Evolutionary conservation across 2,113 vertebrate genomes (phyloP).

Genomic region (Indicator maculatus): DNA sequence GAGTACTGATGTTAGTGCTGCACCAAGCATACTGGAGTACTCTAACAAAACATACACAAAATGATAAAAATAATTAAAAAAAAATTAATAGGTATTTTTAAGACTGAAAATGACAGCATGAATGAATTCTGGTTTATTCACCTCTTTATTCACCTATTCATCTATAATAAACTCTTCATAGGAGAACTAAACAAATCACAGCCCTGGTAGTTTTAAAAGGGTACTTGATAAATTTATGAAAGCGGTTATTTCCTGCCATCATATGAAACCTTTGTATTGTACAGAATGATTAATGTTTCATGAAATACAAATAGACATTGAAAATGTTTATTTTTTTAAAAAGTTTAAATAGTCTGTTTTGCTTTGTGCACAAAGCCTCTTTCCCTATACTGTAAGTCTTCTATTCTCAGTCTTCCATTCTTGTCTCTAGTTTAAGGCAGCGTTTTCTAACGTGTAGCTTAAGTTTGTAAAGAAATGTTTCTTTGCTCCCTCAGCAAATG

Average conservation of each 20-base stretch:
- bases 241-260: not conserved
- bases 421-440: not conserved
- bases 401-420: not conserved
- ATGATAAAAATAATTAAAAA: not conserved
- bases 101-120: not conserved
- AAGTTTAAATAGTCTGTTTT: not conserved
- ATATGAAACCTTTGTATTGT: not conserved
- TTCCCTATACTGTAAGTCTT: not conserved
- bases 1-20: not conserved
- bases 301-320: not conserved
- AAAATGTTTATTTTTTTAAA: not conserved
- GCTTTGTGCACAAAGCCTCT: not conserved
- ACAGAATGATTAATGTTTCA: not conserved
- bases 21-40: not conserved
- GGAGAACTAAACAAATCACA: not conserved
- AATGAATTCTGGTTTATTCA: not conserved
- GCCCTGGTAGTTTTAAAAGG: not conserved
- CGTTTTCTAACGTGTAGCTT: not conserved
- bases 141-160: not conserved
- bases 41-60: not conserved
- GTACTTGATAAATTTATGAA: not conserved
- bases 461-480: not conserved
- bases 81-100: not conserved
- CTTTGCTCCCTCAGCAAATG: conserved; percentile 74
- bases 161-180: not conserved